A percentile compares a stretch with the other conserved stretches of the same genome.
These are phyloP conservation scores for Metaphire vulgaris DNA, from an alignment of 1,140 invertebrate species.

Conservation along the genomic window DNA sequence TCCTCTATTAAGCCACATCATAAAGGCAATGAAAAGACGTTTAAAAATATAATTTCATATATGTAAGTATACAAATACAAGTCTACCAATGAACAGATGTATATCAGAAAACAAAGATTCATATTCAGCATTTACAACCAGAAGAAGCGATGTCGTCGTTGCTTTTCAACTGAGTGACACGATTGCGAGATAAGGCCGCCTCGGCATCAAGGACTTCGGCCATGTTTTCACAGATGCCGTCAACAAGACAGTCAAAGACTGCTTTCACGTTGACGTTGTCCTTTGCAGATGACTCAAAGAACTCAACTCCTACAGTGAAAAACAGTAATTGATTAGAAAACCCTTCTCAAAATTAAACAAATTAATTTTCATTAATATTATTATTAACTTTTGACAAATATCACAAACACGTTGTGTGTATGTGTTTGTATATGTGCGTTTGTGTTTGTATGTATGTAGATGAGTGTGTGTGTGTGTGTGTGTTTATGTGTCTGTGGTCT, in stretches of 20 bases:
- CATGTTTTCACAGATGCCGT: slow-evolving; percentile 99
- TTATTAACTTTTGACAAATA: too few relatives aligned
- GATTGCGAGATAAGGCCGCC: not conserved
- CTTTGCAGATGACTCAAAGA: slow-evolving; percentile 98
- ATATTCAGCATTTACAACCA: not conserved
- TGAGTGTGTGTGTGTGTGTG: too few relatives aligned
- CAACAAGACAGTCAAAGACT: slow-evolving; percentile 78
- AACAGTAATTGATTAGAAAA: too few relatives aligned
- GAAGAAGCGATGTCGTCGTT: not conserved
- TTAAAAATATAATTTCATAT: not conserved
- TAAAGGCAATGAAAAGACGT: not conserved
- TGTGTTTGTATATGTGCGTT: too few relatives aligned
- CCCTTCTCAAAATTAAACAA: too few relatives aligned
- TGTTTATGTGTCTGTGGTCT: too few relatives aligned
- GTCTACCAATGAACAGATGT: not conserved
- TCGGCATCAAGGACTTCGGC: slow-evolving; percentile 68
- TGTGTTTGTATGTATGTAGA: too few relatives aligned
- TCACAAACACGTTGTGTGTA: too few relatives aligned
- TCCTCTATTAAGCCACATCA: too few relatives aligned
- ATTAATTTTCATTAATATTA: too few relatives aligned
- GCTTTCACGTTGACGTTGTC: slow-evolving; percentile 99
- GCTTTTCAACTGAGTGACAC: not conserved
- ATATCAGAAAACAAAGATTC: not conserved
- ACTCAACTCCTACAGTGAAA: slow-evolving; percentile 77
- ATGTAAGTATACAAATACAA: not conserved